Conservation (phyloP, 2,888 invertebrate species). For the Digitonthophagus gazella region DNA sequence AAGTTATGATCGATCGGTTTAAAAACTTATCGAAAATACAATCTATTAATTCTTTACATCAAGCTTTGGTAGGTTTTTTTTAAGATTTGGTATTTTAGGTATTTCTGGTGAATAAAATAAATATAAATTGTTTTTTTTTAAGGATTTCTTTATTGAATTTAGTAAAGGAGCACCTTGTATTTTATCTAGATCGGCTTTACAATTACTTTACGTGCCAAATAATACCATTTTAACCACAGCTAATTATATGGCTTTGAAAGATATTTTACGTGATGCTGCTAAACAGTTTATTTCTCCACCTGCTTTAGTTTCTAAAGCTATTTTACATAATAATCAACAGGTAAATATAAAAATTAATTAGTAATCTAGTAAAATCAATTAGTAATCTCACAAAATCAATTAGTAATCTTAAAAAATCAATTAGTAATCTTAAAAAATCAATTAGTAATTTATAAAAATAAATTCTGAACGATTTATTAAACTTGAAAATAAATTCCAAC, state of each 20-base stretch:
- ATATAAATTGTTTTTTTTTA: conserved; percentile 33
- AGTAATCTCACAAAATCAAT: too few relatives aligned
- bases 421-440: too few relatives aligned
- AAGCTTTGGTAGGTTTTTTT: conserved; percentile 66
- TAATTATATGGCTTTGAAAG: conserved; percentile 61
- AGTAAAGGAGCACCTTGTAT: conserved; percentile 87
- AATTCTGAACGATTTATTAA: too few relatives aligned
- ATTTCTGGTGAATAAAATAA: conserved; percentile 92
- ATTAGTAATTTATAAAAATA: too few relatives aligned
- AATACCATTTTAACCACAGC: conserved; percentile 56
- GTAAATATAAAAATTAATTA: conserved; percentile 46
- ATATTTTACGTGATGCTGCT: conserved; percentile 83
- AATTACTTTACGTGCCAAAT: conserved; percentile 70
- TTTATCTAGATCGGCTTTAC: conserved; percentile 85
- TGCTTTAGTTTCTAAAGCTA: conserved; percentile 72
- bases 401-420: too few relatives aligned
- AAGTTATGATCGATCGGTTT: conserved; percentile 77
- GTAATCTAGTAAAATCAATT: too few relatives aligned
- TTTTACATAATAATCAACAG: conserved; percentile 64
- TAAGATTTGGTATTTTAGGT: conserved; percentile 60
- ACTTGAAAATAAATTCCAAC: too few relatives aligned
- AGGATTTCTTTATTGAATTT: conserved; percentile 94
- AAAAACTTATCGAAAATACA: conserved; percentile 81
- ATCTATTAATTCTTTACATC: conserved; percentile 74
- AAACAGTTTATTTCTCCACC: conserved; percentile 88